Evolutionary conservation across 2,888 invertebrate genomes (phyloP), one percentile per base, ranked within the genome.

Genomic region (Chrysolina americana): DNA sequence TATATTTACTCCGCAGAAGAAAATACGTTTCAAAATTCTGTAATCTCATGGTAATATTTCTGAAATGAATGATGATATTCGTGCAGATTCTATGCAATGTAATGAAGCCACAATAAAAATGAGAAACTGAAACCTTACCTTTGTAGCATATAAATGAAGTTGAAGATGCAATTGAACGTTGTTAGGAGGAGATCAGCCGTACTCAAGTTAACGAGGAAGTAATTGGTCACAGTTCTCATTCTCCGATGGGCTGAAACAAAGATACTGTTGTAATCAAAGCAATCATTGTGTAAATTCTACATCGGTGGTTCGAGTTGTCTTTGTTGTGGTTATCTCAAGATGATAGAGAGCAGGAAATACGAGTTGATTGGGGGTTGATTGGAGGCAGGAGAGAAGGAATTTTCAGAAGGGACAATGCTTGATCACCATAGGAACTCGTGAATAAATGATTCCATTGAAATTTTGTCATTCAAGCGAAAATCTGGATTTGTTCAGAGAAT

Each of bases 171-270:
- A 88, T 97, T 97, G 82, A 97, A 91, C 2, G 94, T 91, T 0
- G 96, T 95, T 91, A 97, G 95, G 88, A 96, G 91, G 78, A 96
- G 90, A 85, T 97, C 97, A 23, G 97, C 96, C 59, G 95, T 92
- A 73, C 96, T 96, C 70, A 98, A 90, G 87, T 97, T 97, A 78
- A 97, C 93, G 78, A 97, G 90, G 87, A 97, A 97, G 89, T 96
- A 97, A 89, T 97, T 97, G 68, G 97, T 97, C 10, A 97, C 95
- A 0, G 96, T 96, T 76, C 96, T 88, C 95, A 95, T 95, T 78
- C 94, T 90, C 71, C 94, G 91, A 86, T 95, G 95, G 71, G 94
- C 95, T 95, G 90, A 53, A 85, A 86, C 81, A 81, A 81, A 81
- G 71, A 70, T 41, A 63, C 28, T 17, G 2, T 8, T 44, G 36